These are phyloP conservation scores for Trachelus tabidus DNA, from an alignment of 2,888 invertebrate genomes.

Conservation along the genomic window DNA sequence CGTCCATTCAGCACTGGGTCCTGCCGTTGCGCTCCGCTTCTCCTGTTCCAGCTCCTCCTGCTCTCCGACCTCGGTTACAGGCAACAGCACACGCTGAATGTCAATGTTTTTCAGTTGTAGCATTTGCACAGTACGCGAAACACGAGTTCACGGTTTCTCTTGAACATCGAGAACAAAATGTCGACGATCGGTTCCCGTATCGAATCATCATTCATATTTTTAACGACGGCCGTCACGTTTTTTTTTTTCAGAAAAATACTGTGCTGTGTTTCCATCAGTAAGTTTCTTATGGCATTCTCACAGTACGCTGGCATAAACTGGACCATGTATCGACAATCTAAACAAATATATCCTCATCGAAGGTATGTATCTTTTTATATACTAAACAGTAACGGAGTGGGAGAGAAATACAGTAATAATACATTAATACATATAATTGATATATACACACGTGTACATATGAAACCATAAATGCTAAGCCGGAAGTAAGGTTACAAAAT, in stretches of 20 bases:
- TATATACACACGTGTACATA: background rate
- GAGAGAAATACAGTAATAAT: background rate
- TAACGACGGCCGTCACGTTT: background rate
- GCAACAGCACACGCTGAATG: constrained; percentile 11
- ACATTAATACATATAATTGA: background rate
- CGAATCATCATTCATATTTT: background rate
- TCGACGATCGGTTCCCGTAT: background rate
- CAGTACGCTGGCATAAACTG: background rate
- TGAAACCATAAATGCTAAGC: background rate
- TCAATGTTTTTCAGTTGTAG: constrained; percentile 28
- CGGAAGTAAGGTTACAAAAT: background rate
- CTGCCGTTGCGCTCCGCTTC: constrained; percentile 18
- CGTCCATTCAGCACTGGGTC: constrained; percentile 47
- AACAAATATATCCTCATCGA: background rate
- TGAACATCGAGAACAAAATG: background rate
- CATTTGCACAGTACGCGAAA: constrained; percentile 23
- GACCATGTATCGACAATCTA: background rate
- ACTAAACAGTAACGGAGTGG: background rate
- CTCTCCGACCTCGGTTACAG: constrained; percentile 19
- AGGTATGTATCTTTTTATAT: background rate
- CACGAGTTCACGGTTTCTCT: constrained; percentile 13
- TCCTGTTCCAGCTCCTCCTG: constrained; percentile 29
- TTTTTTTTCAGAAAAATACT: background rate
- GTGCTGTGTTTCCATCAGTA: background rate
- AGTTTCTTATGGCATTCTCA: background rate